Conservation (phyloP, 2,888 invertebrate genomes). For the Drosophila robusta region DNA sequence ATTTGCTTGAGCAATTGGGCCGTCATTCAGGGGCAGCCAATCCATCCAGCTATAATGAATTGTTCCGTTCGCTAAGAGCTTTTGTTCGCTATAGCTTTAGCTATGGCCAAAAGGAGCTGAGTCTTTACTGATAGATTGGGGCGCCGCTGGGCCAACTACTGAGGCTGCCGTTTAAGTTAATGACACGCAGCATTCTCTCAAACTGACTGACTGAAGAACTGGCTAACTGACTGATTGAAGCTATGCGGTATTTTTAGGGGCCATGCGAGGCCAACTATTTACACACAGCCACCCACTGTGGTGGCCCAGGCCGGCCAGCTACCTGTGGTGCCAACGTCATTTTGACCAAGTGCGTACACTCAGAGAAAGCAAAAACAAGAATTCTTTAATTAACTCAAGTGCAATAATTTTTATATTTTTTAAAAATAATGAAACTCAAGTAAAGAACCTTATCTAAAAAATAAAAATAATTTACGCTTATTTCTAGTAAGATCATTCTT, state of each 20-base stretch:
- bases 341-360: slow-evolving; percentile 39
- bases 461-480: too few species aligned
- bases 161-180: slow-evolving; percentile 73
- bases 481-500: too few species aligned
- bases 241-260: slow-evolving; percentile 77
- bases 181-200: slow-evolving; percentile 51
- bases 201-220: slow-evolving; percentile 22
- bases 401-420: too few species aligned
- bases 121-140: slow-evolving; percentile 67
- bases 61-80: slow-evolving; percentile 61
- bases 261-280: slow-evolving; percentile 77
- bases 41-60: slow-evolving; percentile 74
- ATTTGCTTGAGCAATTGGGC: slow-evolving; percentile 79
- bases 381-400: too few species aligned
- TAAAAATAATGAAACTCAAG: too few species aligned
- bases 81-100: slow-evolving; percentile 3
- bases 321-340: slow-evolving; percentile 74
- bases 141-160: slow-evolving; percentile 65
- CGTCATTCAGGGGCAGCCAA: slow-evolving; percentile 70
- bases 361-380: neutral
- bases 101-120: slow-evolving; percentile 31
- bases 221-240: slow-evolving; percentile 43
- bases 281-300: slow-evolving; percentile 81
- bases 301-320: slow-evolving; percentile 65
- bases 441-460: too few species aligned